These are phyloP conservation scores for Rousettus leschenaultii DNA, from an alignment of 2,113 vertebrate species.

Conservation along the genomic window DNA sequence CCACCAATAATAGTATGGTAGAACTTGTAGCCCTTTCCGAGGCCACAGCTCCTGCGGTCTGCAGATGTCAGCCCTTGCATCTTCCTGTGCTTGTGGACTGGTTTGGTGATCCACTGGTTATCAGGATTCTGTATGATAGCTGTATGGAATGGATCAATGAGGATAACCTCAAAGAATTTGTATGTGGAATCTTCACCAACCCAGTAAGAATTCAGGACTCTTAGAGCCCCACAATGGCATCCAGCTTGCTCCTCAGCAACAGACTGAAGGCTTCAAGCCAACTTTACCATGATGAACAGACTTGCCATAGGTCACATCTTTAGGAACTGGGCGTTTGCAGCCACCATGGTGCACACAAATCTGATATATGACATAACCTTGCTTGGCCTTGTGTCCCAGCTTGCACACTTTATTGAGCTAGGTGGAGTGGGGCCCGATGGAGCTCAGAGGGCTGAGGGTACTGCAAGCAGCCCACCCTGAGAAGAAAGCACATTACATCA, in stretches of 20 bases:
- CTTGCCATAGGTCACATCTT: conserved; percentile 96
- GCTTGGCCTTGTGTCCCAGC: no score
- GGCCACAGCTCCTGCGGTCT: conserved; percentile 95
- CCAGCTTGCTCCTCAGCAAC: no score
- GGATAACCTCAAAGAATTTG: no score
- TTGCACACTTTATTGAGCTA: no score
- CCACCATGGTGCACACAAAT: conserved; percentile 94
- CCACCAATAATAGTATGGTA: conserved; percentile 95
- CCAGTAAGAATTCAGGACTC: no score
- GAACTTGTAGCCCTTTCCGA: conserved; percentile 98
- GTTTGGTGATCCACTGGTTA: conserved; percentile 96
- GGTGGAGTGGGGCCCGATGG: no score
- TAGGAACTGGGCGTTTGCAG: conserved; percentile 93
- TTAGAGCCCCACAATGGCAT: no score
- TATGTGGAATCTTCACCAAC: no score
- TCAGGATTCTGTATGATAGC: conserved; percentile 96
- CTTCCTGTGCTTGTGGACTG: conserved; percentile 98
- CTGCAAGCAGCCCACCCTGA: no score
- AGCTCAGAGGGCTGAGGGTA: no score
- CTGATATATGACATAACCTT: conserved; percentile 96
- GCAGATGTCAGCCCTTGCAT: conserved; percentile 98
- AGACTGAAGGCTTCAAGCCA: conserved; percentile 69
- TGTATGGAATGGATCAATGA: conserved; percentile 87
- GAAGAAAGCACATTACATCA: no score
- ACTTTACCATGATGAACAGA: conserved; percentile 97